These are phyloP conservation scores for Sclerurus mexicanus DNA, from an alignment of 2,113 vertebrate species.

Conservation along the genomic window DNA sequence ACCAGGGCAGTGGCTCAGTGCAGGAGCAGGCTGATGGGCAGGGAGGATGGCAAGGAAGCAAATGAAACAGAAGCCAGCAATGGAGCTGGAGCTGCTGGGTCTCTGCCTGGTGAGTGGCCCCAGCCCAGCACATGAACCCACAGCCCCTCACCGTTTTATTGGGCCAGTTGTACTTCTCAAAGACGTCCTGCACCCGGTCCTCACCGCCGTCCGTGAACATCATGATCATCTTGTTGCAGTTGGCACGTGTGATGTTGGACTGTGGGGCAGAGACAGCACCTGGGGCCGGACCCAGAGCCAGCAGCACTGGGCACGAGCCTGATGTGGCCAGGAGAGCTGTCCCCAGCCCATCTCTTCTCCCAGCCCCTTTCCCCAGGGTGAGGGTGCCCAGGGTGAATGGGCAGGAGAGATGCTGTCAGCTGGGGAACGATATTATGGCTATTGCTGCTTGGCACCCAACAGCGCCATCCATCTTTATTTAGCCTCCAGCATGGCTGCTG, in stretches of 20 bases:
- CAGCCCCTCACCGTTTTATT: constrained; percentile 88
- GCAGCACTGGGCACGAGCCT: rapidly evolving
- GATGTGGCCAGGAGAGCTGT: not conserved
- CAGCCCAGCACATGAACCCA: not conserved
- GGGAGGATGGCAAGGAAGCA: not conserved
- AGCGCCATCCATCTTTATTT: constrained; percentile 34
- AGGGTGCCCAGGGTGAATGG: not conserved
- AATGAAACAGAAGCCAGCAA: not conserved
- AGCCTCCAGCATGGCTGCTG: not conserved
- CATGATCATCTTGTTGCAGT: constrained; percentile 99
- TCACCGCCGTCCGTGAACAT: constrained; percentile 99
- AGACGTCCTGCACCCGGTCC: constrained; percentile 95
- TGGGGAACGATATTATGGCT: not conserved
- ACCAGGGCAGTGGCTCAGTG: not conserved
- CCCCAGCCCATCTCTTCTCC: not conserved
- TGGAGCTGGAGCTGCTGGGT: not conserved
- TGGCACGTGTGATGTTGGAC: constrained; percentile 91
- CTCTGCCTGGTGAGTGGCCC: not conserved
- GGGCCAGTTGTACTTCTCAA: constrained; percentile 99
- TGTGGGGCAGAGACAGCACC: constrained; percentile 57
- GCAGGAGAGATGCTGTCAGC: not conserved
- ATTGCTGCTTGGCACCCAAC: not conserved
- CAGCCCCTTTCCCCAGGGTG: not conserved
- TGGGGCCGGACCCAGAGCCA: not conserved
- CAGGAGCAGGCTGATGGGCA: not conserved